Percentiles rank a stretch among this genome's conserved stretches.
phyloP scores from a whole-genome alignment of 2,888 invertebrate genomes.

The Onchidella celtica region DNA sequence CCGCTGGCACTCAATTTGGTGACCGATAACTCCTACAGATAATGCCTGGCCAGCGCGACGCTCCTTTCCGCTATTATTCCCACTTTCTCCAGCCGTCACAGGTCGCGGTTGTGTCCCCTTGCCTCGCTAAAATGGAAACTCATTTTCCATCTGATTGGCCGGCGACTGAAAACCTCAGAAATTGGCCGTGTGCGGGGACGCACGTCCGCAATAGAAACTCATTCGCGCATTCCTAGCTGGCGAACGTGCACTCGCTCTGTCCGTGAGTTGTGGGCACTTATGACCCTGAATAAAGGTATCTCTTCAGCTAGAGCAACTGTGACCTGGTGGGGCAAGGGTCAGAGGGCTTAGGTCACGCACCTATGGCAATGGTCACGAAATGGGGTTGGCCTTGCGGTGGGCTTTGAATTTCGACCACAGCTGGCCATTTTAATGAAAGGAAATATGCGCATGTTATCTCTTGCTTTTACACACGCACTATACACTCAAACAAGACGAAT shows the following conservation, averaged over 20 bases:
- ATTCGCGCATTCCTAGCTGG: constrained; percentile 8
- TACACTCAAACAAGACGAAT: no score
- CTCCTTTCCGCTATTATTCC: background rate
- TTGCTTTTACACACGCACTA: no score
- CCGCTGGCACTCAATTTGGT: background rate
- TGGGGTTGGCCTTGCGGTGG: no score
- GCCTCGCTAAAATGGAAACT: background rate
- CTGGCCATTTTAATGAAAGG: no score
- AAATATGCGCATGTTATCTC: no score
- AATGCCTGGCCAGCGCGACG: background rate
- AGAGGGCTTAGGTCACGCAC: background rate
- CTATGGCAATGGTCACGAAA: no score
- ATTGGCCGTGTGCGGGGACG: constrained; percentile 21
- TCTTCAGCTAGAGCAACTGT: background rate
- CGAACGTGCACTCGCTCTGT: background rate
- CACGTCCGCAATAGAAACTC: background rate
- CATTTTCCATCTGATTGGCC: constrained; percentile 26
- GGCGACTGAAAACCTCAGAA: constrained; percentile 12
- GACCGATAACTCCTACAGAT: background rate
- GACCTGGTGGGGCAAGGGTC: background rate
- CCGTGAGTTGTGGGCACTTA: background rate
- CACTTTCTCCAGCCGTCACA: background rate
- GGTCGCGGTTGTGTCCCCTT: background rate
- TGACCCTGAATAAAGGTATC: background rate
- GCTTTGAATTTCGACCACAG: no score